Evolutionary conservation across 2,888 invertebrate species (phyloP).

Genomic region (Julus scanicus): DNA sequence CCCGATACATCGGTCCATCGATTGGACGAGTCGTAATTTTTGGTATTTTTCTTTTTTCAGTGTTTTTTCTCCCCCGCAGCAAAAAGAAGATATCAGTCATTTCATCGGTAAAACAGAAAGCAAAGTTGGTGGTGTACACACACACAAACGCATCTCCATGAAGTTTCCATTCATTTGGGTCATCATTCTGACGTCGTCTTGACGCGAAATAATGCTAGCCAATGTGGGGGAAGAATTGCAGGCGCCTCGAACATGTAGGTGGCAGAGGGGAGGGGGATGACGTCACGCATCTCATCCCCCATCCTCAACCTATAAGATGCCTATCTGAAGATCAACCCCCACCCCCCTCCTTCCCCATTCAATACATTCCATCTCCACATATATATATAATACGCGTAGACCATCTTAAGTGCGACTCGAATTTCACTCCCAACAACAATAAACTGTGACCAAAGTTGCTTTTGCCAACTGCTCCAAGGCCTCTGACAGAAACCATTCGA

Average conservation of each 20-base stretch:
- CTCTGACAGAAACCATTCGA: background rate
- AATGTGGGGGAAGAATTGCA: conserved; percentile 27
- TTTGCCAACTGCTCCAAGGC: background rate
- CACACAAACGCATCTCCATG: background rate
- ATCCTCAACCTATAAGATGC: conserved; percentile 28
- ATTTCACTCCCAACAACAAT: background rate
- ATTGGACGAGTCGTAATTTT: background rate
- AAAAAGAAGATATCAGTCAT: background rate
- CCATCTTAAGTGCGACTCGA: background rate
- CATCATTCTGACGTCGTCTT: conserved; percentile 27
- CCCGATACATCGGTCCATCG: background rate
- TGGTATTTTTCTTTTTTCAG: too few relatives aligned
- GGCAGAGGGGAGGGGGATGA: conserved; percentile 14
- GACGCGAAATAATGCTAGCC: background rate
- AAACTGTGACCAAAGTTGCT: background rate
- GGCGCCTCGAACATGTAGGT: conserved; percentile 15
- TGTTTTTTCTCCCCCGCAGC: background rate
- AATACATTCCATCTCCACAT: background rate
- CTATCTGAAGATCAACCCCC: conserved; percentile 16
- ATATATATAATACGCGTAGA: background rate
- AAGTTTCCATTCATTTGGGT: conserved; percentile 27
- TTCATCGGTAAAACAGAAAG: background rate
- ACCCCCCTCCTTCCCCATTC: too few relatives aligned
- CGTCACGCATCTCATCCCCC: background rate
- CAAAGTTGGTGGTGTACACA: background rate